Evolutionary conservation across 2,888 invertebrate species (phyloP).

Genomic region (Enchytraeus crypticus): DNA sequence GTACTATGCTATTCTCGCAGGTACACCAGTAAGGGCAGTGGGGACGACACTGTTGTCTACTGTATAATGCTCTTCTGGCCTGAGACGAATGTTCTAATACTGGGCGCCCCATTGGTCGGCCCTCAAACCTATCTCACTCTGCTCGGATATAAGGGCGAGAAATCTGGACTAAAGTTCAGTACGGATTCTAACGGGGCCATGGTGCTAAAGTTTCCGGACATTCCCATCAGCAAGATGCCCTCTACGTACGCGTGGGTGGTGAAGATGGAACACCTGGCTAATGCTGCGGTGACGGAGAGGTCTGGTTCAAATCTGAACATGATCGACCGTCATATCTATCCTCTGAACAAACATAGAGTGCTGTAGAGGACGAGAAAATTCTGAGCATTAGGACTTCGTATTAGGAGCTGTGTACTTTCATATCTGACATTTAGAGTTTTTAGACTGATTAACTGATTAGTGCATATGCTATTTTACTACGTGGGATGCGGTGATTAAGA

Average conservation of each 20-base stretch:
- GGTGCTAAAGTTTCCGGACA: constrained; percentile 33
- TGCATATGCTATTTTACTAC: no score
- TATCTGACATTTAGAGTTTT: no score
- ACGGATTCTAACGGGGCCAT: constrained; percentile 26
- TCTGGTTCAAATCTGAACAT: no score
- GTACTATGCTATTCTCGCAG: constrained; percentile 4
- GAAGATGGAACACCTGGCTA: constrained; percentile 15
- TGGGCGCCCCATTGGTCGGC: constrained; percentile 50
- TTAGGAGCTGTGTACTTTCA: no score
- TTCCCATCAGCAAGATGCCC: constrained; percentile 22
- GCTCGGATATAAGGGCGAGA: constrained; percentile 53
- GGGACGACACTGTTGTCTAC: constrained; percentile 52
- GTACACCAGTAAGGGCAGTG: constrained; percentile 23
- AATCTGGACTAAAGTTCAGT: no score
- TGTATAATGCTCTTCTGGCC: constrained; percentile 68
- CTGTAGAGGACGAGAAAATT: no score
- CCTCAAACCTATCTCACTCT: constrained; percentile 49
- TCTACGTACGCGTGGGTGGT: constrained; percentile 26
- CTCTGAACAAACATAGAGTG: no score
- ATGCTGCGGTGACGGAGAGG: no score
- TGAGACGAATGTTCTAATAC: constrained; percentile 51
- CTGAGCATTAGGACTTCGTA: no score
- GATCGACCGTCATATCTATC: no score
- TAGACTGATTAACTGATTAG: no score
- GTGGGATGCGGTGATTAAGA: no score